These are phyloP conservation scores for Ruditapes philippinarum DNA, from an alignment of 1,140 invertebrate genomes.

Conservation along the genomic window DNA sequence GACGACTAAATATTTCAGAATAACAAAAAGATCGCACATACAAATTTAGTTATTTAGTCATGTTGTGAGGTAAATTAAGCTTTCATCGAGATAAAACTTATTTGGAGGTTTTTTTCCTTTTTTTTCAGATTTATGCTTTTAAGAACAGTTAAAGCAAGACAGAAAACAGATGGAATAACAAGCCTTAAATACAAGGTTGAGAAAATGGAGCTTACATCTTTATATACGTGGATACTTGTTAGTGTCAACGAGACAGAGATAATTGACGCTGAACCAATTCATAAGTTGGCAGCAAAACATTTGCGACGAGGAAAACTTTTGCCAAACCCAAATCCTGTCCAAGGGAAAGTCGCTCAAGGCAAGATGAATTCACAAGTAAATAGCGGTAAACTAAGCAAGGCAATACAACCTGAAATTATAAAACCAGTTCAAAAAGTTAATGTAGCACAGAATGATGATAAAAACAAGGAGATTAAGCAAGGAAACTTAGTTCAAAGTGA, in stretches of 20 bases:
- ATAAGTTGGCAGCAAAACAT: neutral
- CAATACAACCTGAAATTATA: neutral
- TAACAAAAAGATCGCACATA: no score
- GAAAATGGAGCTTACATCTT: conserved; percentile 1
- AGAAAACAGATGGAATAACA: conserved; percentile 24
- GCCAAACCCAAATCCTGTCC: neutral
- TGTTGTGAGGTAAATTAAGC: no score
- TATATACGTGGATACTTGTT: conserved; percentile 56
- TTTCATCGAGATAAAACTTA: no score
- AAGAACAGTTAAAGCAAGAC: conserved; percentile 38
- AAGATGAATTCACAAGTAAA: neutral
- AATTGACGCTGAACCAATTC: conserved; percentile 12
- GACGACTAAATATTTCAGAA: no score
- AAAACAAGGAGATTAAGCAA: no score
- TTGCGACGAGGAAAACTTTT: neutral
- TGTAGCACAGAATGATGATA: no score
- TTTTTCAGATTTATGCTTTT: conserved; percentile 34
- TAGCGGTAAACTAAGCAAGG: neutral
- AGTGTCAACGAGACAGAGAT: conserved; percentile 47
- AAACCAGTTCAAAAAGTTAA: no score
- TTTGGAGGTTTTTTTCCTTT: neutral
- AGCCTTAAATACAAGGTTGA: conserved; percentile 47
- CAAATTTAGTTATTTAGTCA: no score
- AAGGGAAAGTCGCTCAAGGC: neutral
- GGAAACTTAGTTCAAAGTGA: no score